These are phyloP conservation scores for Perognathus longimembris DNA, from an alignment of 2,113 vertebrate species.

Conservation along the genomic window DNA sequence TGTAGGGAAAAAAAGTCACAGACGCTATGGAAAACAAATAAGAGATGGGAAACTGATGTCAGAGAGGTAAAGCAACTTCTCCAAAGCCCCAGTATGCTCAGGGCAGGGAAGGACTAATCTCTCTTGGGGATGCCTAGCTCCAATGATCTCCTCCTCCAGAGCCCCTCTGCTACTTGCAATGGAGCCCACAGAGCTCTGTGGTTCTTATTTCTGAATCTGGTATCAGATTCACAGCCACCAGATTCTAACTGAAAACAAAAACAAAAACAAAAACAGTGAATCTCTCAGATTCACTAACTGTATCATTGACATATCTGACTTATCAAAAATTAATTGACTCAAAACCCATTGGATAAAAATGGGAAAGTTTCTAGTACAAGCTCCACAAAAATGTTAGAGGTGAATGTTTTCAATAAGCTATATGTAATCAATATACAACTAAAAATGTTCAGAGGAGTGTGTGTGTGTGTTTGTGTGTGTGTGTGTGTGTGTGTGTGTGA, in stretches of 20 bases:
- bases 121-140: background rate
- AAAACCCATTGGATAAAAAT: constrained; percentile 24
- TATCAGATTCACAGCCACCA: background rate
- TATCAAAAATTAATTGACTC: background rate
- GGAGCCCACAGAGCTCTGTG: background rate
- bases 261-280: background rate
- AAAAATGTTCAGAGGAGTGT: background rate
- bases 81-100: background rate
- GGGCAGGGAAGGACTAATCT: background rate
- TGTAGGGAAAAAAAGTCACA: background rate
- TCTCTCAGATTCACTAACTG: background rate
- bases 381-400: background rate
- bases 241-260: background rate
- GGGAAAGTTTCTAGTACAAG: background rate
- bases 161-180: background rate
- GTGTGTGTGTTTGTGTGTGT: too few species aligned
- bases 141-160: background rate
- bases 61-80: background rate
- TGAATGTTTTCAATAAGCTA: background rate
- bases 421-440: background rate
- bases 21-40: background rate
- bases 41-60: background rate
- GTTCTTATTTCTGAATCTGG: background rate
- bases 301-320: background rate
- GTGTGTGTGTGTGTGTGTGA: too few species aligned